Percentiles rank a stretch among this genome's conserved stretches.
Evolutionary conservation across 1,140 invertebrate species (phyloP).

Genomic region (Drosophila baimaii): DNA sequence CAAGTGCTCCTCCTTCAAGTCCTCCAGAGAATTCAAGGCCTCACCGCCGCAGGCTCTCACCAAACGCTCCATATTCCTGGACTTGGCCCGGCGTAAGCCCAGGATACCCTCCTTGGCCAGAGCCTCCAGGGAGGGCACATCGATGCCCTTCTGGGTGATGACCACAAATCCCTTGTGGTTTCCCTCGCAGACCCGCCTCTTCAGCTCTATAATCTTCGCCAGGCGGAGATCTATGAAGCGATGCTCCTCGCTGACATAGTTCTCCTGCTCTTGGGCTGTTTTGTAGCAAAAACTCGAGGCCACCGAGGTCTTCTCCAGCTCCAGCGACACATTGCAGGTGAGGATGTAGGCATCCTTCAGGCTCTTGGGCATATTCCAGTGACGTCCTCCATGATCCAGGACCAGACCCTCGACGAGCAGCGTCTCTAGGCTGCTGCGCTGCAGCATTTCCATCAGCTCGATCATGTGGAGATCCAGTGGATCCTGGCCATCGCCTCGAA

Average conservation of each 20-base stretch:
- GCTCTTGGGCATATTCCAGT: conserved; percentile 99
- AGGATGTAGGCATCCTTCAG: conserved; percentile 97
- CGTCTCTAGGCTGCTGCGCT: conserved; percentile 98
- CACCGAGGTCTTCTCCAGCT: conserved; percentile 99
- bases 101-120: conserved; percentile 98
- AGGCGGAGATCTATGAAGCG: conserved; percentile 98
- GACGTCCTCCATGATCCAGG: conserved; percentile 98
- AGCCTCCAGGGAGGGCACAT: conserved; percentile 97
- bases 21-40: conserved; percentile 99
- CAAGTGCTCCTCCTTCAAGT: conserved; percentile 93
- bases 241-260: conserved; percentile 96
- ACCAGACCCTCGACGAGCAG: conserved; percentile 94
- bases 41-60: conserved; percentile 97
- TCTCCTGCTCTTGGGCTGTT: conserved; percentile 97
- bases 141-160: conserved; percentile 99
- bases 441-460: conserved; percentile 99
- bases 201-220: conserved; percentile 97
- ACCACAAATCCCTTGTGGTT: conserved; percentile 99
- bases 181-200: conserved; percentile 95
- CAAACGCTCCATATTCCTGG: conserved; percentile 99
- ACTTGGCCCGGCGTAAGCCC: conserved; percentile 97
- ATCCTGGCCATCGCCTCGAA: conserved; percentile 87
- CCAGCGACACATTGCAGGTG: conserved; percentile 98
- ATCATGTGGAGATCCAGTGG: conserved; percentile 97
- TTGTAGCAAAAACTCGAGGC: conserved; percentile 99